phyloP scores from a whole-genome alignment of 2,113 vertebrate species.

The Dermatemys mawii region DNA sequence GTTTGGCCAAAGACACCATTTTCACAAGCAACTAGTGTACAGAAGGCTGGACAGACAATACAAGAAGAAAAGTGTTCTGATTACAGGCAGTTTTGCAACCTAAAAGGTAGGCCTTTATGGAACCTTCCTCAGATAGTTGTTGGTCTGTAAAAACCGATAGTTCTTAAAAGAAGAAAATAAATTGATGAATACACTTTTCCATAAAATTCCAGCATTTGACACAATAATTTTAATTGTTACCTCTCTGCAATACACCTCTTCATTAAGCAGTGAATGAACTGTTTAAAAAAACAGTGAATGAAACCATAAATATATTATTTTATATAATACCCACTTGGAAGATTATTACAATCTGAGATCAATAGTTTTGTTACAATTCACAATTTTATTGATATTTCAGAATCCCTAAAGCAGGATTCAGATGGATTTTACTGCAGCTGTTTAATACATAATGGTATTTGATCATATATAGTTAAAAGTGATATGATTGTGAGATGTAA shows the following conservation, averaged over 20 bases:
- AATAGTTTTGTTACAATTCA: background rate
- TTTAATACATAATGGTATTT: background rate
- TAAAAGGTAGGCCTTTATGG: background rate
- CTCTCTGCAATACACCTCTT: background rate
- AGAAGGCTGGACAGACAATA: background rate
- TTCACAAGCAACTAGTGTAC: background rate
- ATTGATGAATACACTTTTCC: background rate
- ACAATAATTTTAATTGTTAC: background rate
- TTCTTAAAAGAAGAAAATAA: background rate
- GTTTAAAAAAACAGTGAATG: background rate
- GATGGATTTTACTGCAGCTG: background rate
- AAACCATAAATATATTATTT: background rate
- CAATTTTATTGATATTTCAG: background rate
- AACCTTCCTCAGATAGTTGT: background rate
- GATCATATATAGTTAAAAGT: background rate
- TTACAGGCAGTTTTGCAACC: background rate
- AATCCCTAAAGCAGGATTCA: constrained; percentile 16
- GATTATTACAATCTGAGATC: background rate
- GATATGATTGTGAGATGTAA: constrained; percentile 14
- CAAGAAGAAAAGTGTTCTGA: too few species aligned
- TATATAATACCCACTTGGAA: background rate
- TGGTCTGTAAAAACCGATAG: background rate
- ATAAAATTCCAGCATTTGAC: background rate
- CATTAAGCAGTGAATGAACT: background rate
- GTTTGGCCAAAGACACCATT: background rate